Conservation (phyloP, 2,113 vertebrate genomes). For the Pyrgilauda ruficollis region DNA sequence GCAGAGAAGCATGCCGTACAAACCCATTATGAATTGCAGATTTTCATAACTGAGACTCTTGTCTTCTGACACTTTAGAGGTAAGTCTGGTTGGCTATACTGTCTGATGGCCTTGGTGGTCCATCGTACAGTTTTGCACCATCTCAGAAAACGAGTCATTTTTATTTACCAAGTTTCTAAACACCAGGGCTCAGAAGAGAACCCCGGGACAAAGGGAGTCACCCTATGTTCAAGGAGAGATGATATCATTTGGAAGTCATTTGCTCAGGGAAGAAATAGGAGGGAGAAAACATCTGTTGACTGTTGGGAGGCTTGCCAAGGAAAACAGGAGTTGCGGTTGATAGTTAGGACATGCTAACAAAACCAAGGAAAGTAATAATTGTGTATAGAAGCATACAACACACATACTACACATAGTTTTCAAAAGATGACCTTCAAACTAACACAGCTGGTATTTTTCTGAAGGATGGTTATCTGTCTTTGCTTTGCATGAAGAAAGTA, state of each 20-base stretch:
- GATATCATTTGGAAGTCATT: constrained; percentile 9
- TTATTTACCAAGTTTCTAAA: not conserved
- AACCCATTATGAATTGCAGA: not conserved
- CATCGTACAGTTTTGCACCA: rapidly evolving
- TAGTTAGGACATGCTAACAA: constrained; percentile 22
- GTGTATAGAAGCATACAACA: not conserved
- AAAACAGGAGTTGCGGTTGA: constrained; percentile 23
- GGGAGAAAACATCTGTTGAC: constrained; percentile 35
- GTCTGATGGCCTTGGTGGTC: not conserved
- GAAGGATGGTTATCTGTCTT: not conserved
- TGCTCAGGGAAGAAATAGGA: not conserved
- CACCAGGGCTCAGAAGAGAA: not conserved
- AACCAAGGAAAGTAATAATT: constrained; percentile 15
- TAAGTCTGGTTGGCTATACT: not conserved
- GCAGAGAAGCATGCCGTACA: not conserved
- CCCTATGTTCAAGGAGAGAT: not conserved
- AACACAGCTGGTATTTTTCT: constrained; percentile 4
- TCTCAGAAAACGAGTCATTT: not conserved
- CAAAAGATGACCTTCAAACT: not conserved
- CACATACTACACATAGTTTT: constrained; percentile 13
- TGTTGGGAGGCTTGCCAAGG: constrained; percentile 13
- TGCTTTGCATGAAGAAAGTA: not conserved
- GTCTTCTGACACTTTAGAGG: not conserved
- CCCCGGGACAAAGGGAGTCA: not conserved
- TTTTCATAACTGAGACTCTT: not conserved